Evolutionary conservation across 2,113 vertebrate genomes (phyloP), one percentile per base, ranked within the genome.

Genomic region (Arizona elegans): DNA sequence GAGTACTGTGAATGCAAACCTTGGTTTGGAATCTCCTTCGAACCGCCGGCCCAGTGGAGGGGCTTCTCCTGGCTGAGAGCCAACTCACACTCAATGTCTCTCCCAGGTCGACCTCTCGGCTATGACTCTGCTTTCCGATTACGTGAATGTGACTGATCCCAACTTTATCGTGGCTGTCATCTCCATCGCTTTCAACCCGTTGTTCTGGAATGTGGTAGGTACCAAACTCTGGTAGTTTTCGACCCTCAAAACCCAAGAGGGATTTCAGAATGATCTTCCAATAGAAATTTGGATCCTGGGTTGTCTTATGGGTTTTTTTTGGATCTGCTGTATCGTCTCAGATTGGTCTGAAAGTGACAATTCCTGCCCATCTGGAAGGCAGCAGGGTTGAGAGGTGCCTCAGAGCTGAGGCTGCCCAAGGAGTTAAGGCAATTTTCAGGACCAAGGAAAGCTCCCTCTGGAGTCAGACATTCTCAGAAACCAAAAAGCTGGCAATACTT

Each of bases 181-280:
- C 55, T 92, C 96, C 86, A 98, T 98, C 0, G 58, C 95, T 91
- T 98, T 98, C 95, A 98, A 97, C 59, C 98, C 98, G 0, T 93
- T 98, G 88, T 98, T 98, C 96, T 98, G 98, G 98, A 98, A 98
- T 2, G 96, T 98, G 97, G 98, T 98, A 94, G 96, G 98, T 94
- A 7, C 52, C 19, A 0, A 87, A 17, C 50, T 1, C 33, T 13
- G 1, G 26, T 53, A 7, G 7, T 6, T 29, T 53, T 52, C 19
- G 53, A 26, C 12, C 50, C 29, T 17, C 3, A 21, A 10, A 21
- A 21, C 17, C 33, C 75, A 81, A 81, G 33, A 9, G 9, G 17
- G 17, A 9, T 33, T 43, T 81, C 12, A 81, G 75, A 43, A 43
- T 9, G 75, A 12, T 17, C 70, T 9, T 19, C 70, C 17, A 8